A percentile compares a stretch with the other conserved stretches of the same genome.
These are phyloP conservation scores for Noctilio leporinus DNA, from an alignment of 2,113 vertebrate species.

Conservation along the genomic window DNA sequence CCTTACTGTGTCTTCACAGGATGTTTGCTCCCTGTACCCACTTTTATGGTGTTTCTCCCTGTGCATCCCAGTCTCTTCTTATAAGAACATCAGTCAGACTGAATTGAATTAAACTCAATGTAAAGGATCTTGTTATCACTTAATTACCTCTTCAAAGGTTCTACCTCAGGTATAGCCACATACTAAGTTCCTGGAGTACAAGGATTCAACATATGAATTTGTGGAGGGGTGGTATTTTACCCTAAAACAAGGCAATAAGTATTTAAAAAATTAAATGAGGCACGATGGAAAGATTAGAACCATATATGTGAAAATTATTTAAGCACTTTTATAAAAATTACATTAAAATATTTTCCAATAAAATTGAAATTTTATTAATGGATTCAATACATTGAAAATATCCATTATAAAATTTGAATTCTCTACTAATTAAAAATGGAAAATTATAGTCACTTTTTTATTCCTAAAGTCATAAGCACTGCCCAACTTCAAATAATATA, in stretches of 20 bases:
- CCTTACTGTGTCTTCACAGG: no score
- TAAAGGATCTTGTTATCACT: neutral
- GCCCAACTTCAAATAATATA: neutral
- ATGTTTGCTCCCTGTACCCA: neutral
- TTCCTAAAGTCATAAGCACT: neutral
- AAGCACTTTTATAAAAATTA: neutral
- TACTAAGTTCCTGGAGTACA: neutral
- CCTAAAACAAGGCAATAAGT: neutral
- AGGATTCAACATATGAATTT: neutral
- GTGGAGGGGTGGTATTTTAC: rapidly evolving
- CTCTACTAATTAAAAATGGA: neutral
- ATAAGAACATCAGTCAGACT: neutral
- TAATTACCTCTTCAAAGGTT: neutral
- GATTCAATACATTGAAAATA: neutral
- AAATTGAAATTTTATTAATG: neutral
- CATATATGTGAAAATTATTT: neutral
- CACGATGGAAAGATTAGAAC: neutral
- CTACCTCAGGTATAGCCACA: neutral
- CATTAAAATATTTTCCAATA: neutral
- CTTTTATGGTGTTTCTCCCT: neutral
- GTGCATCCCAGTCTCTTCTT: neutral
- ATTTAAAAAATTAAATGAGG: neutral
- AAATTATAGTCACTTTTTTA: neutral
- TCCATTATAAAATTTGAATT: neutral
- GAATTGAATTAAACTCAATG: neutral